Evolutionary conservation across 2,888 invertebrate genomes (phyloP).

Genomic region (Heteropelma amictum): DNA sequence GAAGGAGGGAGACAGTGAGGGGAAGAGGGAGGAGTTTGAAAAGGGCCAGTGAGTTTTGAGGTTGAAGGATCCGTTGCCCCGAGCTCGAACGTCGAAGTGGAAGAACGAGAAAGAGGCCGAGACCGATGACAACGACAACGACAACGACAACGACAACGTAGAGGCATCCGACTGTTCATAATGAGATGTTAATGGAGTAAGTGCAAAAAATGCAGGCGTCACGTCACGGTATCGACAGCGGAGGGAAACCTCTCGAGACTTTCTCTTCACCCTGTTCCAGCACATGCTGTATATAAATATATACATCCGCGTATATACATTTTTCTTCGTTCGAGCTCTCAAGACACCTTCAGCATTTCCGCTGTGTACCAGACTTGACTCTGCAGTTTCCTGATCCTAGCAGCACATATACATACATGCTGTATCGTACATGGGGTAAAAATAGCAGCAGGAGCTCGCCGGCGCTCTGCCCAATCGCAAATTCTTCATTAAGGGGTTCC

Average conservation of each 20-base stretch:
- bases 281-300: not conserved
- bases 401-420: not conserved
- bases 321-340: conserved; percentile 37
- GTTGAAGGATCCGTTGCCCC: conserved; percentile 35
- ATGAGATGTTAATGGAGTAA: conserved; percentile 77
- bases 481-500: conserved; percentile 40
- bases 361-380: conserved; percentile 20
- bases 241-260: conserved; percentile 35
- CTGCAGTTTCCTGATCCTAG: conserved; percentile 4
- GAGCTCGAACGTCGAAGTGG: conserved; percentile 36
- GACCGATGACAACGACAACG: conserved; percentile 33
- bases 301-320: conserved; percentile 9
- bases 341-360: conserved; percentile 25
- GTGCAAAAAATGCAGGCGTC: conserved; percentile 71
- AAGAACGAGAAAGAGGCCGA: conserved; percentile 39
- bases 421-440: conserved; percentile 4
- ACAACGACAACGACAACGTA: conserved; percentile 51
- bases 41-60: conserved; percentile 35
- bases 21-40: conserved; percentile 23
- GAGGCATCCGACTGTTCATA: conserved; percentile 74
- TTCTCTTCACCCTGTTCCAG: conserved; percentile 52
- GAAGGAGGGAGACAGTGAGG: conserved; percentile 38
- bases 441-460: conserved; percentile 41
- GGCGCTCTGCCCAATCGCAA: conserved; percentile 36
- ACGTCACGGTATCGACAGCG: conserved; percentile 74